phyloP scores from a whole-genome alignment of 2,797 vertebrate genomes.

The Echiichthys vipera region DNA sequence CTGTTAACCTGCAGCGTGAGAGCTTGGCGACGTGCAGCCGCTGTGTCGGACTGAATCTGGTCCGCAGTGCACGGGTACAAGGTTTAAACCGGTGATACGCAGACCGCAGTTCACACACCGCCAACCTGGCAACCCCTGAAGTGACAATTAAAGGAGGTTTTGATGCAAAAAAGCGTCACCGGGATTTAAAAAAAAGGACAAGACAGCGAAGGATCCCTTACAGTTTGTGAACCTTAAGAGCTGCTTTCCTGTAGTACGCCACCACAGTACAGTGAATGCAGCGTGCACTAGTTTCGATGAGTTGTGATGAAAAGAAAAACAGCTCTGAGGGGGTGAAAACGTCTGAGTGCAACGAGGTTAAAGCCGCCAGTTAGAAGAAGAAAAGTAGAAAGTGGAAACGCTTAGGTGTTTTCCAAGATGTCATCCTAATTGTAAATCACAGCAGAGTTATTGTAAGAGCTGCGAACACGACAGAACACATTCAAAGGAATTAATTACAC shows the following conservation, averaged over 20 bases:
- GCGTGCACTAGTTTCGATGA: constrained; percentile 69
- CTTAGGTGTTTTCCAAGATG: constrained; percentile 41
- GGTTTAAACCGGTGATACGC: not conserved
- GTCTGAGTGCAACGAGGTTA: constrained; percentile 13
- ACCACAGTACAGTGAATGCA: constrained; percentile 58
- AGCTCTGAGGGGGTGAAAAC: not conserved
- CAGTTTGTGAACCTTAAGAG: constrained; percentile 29
- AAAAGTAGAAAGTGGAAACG: constrained; percentile 24
- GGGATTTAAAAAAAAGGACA: constrained; percentile 24
- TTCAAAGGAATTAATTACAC: constrained; percentile 57
- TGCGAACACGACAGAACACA: constrained; percentile 29
- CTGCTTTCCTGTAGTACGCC: constrained; percentile 71
- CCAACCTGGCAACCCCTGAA: constrained; percentile 39
- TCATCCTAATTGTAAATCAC: constrained; percentile 56
- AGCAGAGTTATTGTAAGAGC: constrained; percentile 51
- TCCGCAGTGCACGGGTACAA: not conserved
- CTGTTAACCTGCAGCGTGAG: constrained; percentile 15
- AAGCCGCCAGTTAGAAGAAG: constrained; percentile 32
- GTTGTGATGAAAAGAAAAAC: constrained; percentile 63
- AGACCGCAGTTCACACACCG: not conserved
- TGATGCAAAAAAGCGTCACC: not conserved
- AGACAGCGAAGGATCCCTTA: not conserved
- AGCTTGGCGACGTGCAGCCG: not conserved
- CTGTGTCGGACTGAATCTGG: not conserved
- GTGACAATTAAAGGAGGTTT: constrained; percentile 42